phyloP scores from a whole-genome alignment of 2,888 invertebrate species.

The Patella pellucida region DNA sequence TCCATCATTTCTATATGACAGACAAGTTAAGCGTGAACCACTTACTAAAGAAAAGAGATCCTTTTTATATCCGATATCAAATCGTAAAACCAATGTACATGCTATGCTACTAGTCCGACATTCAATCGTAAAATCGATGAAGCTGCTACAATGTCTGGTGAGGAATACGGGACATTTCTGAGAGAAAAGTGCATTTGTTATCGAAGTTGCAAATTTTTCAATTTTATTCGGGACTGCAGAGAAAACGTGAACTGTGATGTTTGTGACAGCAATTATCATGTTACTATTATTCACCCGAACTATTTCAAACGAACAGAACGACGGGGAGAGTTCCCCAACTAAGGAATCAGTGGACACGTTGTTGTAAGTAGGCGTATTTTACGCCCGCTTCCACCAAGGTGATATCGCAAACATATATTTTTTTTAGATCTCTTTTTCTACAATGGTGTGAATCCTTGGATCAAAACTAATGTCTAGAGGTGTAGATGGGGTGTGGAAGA shows the following conservation, averaged over 20 bases:
- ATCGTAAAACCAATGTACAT: not conserved
- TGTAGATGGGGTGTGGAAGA: too few relatives aligned
- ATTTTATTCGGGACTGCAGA: slow-evolving; percentile 22
- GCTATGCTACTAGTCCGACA: too few relatives aligned
- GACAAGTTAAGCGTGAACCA: not conserved
- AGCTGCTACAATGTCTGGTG: slow-evolving; percentile 10
- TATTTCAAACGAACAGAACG: not conserved
- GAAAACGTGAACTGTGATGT: slow-evolving; percentile 25
- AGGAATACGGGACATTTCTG: slow-evolving; percentile 13
- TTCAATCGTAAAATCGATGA: too few relatives aligned
- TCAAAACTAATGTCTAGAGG: too few relatives aligned
- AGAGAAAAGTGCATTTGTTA: slow-evolving; percentile 29
- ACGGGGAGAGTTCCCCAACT: slow-evolving; percentile 7
- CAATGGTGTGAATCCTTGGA: too few relatives aligned
- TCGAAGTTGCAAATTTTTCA: slow-evolving; percentile 25
- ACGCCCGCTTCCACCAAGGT: too few relatives aligned
- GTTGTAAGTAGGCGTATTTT: too few relatives aligned
- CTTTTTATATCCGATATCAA: not conserved
- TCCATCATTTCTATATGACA: slow-evolving; percentile 28
- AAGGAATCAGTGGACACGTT: not conserved
- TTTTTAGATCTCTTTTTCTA: too few relatives aligned
- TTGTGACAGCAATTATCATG: slow-evolving; percentile 30
- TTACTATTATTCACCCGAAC: slow-evolving; percentile 26
- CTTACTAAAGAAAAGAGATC: not conserved
- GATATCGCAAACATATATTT: too few relatives aligned